phyloP scores from a whole-genome alignment of 1,140 invertebrate species.

The Helicoverpa armigera region DNA sequence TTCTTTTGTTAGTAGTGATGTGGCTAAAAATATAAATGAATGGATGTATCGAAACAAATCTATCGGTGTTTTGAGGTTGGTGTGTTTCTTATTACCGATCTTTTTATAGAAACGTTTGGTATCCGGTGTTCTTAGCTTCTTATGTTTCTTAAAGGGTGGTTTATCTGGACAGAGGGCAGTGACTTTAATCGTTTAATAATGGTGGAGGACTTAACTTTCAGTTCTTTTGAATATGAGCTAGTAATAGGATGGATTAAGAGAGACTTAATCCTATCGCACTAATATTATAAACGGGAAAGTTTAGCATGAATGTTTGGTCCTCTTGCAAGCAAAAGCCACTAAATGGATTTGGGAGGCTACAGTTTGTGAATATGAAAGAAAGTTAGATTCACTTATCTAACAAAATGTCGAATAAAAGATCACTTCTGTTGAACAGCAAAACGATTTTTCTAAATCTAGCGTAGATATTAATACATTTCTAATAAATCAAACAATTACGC shows the following conservation, averaged over 20 bases:
- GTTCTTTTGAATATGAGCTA: background rate
- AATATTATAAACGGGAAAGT: too few relatives aligned
- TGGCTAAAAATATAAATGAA: constrained; percentile 70
- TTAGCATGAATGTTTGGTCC: too few relatives aligned
- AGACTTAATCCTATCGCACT: too few relatives aligned
- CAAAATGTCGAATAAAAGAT: too few relatives aligned
- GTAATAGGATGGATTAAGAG: too few relatives aligned
- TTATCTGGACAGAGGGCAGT: constrained; percentile 7
- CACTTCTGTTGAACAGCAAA: too few relatives aligned
- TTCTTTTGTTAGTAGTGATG: constrained; percentile 59
- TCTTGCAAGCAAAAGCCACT: too few relatives aligned
- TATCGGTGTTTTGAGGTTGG: constrained; percentile 55
- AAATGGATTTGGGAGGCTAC: too few relatives aligned
- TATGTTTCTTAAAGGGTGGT: constrained; percentile 23
- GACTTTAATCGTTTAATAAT: background rate
- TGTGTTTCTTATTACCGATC: constrained; percentile 53
- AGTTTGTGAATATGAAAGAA: too few relatives aligned
- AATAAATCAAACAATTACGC: constrained; percentile 28
- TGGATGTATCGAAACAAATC: constrained; percentile 59
- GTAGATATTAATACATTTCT: background rate
- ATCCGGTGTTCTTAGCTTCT: constrained; percentile 33
- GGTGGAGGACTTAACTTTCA: background rate
- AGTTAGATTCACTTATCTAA: too few relatives aligned
- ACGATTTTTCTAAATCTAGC: too few relatives aligned
- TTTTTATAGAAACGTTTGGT: constrained; percentile 48